Conservation (phyloP, 2,113 vertebrate species). For the Oreamnos americanus region DNA sequence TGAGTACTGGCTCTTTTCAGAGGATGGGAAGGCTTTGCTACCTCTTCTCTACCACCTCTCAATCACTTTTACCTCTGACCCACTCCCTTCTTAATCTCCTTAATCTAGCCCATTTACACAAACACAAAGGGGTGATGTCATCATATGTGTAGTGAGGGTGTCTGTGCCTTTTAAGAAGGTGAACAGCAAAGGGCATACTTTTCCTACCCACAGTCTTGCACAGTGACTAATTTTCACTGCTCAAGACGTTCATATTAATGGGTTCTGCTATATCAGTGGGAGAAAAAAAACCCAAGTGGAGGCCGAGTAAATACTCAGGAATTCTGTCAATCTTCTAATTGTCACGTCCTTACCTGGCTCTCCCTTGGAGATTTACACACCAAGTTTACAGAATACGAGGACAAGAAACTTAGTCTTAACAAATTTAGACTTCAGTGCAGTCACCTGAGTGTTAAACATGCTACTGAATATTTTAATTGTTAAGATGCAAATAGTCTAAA, state of each 20-base stretch:
- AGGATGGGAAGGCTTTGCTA: background rate
- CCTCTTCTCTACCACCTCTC: background rate
- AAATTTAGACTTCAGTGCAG: constrained; percentile 14
- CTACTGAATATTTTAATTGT: background rate
- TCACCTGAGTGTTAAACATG: background rate
- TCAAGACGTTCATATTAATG: constrained; percentile 1
- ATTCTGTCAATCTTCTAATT: constrained; percentile 29
- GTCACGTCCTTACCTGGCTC: background rate
- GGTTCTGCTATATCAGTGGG: background rate
- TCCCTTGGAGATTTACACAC: background rate
- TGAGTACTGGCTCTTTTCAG: background rate
- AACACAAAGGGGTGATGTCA: constrained; percentile 47
- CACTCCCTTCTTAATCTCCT: constrained; percentile 45
- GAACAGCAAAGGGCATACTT: constrained; percentile 55
- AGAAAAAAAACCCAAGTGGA: background rate
- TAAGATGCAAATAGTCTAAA: background rate
- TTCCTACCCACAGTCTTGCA: background rate
- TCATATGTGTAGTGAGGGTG: background rate
- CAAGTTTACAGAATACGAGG: background rate
- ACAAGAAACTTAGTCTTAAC: background rate
- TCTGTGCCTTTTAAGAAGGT: constrained; percentile 31
- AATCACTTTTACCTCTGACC: constrained; percentile 40
- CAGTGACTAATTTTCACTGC: constrained; percentile 17
- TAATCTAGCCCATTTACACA: constrained; percentile 54
- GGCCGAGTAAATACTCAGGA: background rate